These are phyloP conservation scores for Accipiter virgatus DNA, from an alignment of 2,113 vertebrate species.

Conservation along the genomic window DNA sequence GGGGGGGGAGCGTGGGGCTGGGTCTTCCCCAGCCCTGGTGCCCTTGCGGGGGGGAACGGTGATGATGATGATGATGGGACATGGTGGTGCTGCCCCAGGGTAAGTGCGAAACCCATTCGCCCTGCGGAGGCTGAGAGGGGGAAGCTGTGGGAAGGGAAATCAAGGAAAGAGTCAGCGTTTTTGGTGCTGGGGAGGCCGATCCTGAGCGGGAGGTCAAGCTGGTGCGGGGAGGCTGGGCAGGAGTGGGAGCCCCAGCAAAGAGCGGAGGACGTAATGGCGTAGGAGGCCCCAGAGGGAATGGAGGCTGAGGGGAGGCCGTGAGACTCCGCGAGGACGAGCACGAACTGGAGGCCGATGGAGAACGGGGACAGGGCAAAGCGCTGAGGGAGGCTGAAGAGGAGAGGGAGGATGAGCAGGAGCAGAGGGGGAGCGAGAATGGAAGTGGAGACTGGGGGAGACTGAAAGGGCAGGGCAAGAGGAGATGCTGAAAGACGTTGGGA, in stretches of 20 bases:
- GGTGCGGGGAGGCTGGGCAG: not conserved
- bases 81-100: not conserved
- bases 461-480: not conserved
- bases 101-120: not conserved
- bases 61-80: too few species aligned
- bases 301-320: not conserved
- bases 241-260: not conserved
- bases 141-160: too few species aligned
- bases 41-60: not conserved
- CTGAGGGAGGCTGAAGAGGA: not conserved
- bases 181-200: not conserved
- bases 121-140: not conserved
- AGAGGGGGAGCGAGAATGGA: not conserved
- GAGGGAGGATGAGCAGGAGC: not conserved
- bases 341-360: accelerated
- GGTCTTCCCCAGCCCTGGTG: not conserved
- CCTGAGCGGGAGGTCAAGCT: not conserved
- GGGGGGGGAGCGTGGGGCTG: not conserved
- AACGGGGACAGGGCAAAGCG: not conserved
- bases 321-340: not conserved
- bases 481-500: not conserved
- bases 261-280: accelerated
- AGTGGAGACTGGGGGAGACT: not conserved
- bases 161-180: not conserved
- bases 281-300: accelerated